Base-by-base conservation (phyloP, 2,113 vertebrate species). In the Tor tambroides region DNA sequence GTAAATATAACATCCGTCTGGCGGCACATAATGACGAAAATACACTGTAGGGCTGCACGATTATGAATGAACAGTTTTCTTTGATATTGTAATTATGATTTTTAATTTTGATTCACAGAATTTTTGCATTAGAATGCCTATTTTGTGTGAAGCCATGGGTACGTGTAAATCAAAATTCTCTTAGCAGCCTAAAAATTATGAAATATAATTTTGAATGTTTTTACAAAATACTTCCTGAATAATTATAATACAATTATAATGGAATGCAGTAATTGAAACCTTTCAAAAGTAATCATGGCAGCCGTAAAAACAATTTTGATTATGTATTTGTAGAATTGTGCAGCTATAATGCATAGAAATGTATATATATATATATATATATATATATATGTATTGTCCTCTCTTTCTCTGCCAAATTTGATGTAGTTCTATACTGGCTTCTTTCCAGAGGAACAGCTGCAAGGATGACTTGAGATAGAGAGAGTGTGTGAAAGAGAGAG, bases 351-450 rank as follows among this genome's bases (percentile, higher is more conserved):
- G 10, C 6, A 72, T 54, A 23, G 17, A 8, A 54, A 46, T 46
- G 2, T 12, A 83, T 83, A 79, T 71, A 75, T 10, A 88, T 81
- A 46, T 46, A 0, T 12, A 83, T 83, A 79, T 71, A 75, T 10
- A 88, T 81, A n/a, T n/a, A n/a, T n/a, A n/a, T n/a, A n/a, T n/a
- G 46, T 87, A 79, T 86, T 41, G 82, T 17, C 26, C 5, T 84
- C 54, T 83, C 67, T 46, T 86, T 86, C 81, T 26, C n/a, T 80
- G 81, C 88, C 74, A 41, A 76, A 85, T 81, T 81, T 35, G 38
- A 35, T 72, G 28, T 32, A 91, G 92, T 85, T 92, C 80, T 81
- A 59, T 87, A 88, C 85, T 87, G 91, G 80, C 87, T 89, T 88
- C 78, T 86, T 32, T 85, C 85, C 92, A 93, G 92, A 88, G 43